Conservation (phyloP, 2,113 vertebrate genomes). For the Trogon surrucura region DNA sequence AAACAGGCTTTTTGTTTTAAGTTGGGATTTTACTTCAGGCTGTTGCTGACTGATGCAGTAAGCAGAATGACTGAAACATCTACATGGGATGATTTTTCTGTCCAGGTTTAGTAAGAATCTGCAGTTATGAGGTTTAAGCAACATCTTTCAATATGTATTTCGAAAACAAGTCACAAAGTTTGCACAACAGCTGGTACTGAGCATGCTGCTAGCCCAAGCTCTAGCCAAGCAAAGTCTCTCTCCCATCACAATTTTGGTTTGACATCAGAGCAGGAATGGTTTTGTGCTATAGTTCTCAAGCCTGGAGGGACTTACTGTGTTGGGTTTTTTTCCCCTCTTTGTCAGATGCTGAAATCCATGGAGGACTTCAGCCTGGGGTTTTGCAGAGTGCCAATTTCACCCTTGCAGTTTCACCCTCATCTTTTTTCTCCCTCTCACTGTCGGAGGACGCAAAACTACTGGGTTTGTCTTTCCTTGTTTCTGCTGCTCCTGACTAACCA, state of each 20-base stretch:
- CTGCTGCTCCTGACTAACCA: neutral
- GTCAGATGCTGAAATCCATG: neutral
- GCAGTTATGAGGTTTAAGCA: neutral
- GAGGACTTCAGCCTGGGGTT: neutral
- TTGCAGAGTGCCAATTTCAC: neutral
- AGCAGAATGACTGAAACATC: neutral
- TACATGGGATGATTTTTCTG: neutral
- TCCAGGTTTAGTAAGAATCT: neutral
- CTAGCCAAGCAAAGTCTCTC: neutral
- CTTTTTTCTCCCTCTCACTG: neutral
- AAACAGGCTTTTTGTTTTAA: neutral
- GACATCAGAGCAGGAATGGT: neutral
- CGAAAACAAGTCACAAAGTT: neutral
- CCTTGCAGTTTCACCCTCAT: neutral
- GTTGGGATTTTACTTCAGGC: neutral
- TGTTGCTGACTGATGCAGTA: neutral
- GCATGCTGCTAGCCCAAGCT: neutral
- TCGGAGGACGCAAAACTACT: neutral
- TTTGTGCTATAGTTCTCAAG: neutral
- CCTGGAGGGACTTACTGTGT: neutral
- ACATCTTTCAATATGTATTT: neutral
- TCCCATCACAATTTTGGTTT: neutral
- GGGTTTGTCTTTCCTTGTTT: neutral
- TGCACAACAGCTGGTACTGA: accelerated
- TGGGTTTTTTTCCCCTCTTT: neutral